Base-by-base conservation (phyloP, 1,140 invertebrate species). In the Platorchestia sp. region DNA sequence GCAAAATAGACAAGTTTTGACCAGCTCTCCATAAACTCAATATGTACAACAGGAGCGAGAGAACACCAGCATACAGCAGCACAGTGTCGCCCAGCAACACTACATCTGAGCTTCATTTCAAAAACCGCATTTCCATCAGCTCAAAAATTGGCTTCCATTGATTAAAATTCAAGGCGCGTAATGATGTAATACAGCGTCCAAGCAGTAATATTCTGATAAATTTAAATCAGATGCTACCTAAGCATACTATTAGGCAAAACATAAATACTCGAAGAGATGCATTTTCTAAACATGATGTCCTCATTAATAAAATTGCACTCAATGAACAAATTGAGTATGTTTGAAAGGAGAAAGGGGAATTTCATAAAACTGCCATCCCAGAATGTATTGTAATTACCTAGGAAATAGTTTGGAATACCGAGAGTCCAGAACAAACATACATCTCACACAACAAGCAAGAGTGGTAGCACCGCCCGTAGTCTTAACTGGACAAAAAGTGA, bases 1-100 rank as follows among this genome's bases (percentile, higher is more conserved):
- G 91, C 43, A 93, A 93, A 93, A 93, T 93, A 93, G 91, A 93
- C 87, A 89, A 36, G 43, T 89, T 75, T 89, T 89, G 41, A 89
- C 40, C 43, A 93, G 91, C 91, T 93, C 43, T 93, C 40, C 6
- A 93, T 93, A 45, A 47, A 45, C 91, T 93, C 45, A 44, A 10
- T 93, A 93, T 93, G 10, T 93, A 93, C 91, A 93, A 93, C 43
- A 45, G 91, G 14, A 47, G 45, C 91, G 40, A 19, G 41, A 27
- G 89, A 91, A 89, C 43, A 41, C 87, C 14, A 75, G 53, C n/a
- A n/a, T n/a, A 19, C 36, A 36, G 36, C 7, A 75, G 36, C 27
- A 36, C 59, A 75, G 59, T 27, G 27, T 75, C 59, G 59, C 59
- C 36, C 59, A 75, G 10, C 27, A 36, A 75, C 59, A 75, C 59